These are phyloP conservation scores for Hymenopus coronatus DNA, from an alignment of 2,888 invertebrate species.

Conservation along the genomic window DNA sequence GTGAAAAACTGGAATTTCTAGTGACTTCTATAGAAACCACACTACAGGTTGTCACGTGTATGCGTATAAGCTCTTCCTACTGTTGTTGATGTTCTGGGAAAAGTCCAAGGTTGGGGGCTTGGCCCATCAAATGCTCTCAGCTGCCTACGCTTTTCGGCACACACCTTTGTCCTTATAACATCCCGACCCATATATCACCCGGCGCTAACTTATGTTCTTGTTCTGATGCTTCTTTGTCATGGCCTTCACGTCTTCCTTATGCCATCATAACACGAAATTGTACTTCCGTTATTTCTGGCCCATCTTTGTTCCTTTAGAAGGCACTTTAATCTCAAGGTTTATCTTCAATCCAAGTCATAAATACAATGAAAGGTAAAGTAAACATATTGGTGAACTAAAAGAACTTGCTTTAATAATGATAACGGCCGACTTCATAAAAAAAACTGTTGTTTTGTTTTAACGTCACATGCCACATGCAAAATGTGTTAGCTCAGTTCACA, in stretches of 20 bases:
- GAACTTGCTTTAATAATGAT: too few species aligned
- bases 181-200: background rate
- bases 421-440: too few species aligned
- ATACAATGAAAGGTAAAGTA: too few species aligned
- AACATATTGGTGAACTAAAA: too few species aligned
- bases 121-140: background rate
- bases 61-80: background rate
- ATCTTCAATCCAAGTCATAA: too few species aligned
- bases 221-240: background rate
- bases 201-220: background rate
- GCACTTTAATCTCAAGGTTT: too few species aligned
- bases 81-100: background rate
- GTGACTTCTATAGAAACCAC: background rate
- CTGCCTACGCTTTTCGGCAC: background rate
- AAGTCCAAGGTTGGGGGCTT: background rate
- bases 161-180: background rate
- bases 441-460: too few species aligned
- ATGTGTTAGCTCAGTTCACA: too few species aligned
- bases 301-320: too few species aligned
- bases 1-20: background rate
- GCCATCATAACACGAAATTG: too few species aligned
- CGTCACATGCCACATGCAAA: too few species aligned
- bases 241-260: background rate
- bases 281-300: too few species aligned
- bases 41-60: background rate